Percentiles rank a stretch among this genome's conserved stretches.
These are phyloP conservation scores for Sebastes goodei DNA, from an alignment of 2,797 vertebrate species.

Conservation along the genomic window DNA sequence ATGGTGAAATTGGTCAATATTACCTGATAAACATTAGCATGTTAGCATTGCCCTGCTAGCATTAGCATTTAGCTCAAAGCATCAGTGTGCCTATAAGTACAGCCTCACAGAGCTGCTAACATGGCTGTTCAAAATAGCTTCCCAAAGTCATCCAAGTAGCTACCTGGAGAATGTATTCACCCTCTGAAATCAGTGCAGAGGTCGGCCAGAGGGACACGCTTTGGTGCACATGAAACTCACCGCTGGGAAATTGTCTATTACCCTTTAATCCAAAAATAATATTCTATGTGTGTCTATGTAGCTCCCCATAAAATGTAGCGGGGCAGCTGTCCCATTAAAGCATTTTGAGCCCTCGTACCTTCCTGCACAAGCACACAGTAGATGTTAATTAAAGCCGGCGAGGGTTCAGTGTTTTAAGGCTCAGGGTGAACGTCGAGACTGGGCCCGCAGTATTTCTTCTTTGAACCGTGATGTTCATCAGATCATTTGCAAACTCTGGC, in stretches of 20 bases:
- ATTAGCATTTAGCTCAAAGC: background rate
- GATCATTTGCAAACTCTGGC: constrained; percentile 52
- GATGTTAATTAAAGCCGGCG: constrained; percentile 16
- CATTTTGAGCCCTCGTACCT: constrained; percentile 6
- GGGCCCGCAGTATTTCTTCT: constrained; percentile 22
- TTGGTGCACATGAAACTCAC: constrained; percentile 3
- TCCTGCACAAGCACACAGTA: background rate
- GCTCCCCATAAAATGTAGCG: background rate
- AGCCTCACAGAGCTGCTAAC: background rate
- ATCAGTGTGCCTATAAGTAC: background rate
- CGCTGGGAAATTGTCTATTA: background rate
- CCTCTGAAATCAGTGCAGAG: background rate
- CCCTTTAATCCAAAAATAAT: constrained; percentile 5
- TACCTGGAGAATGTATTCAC: background rate
- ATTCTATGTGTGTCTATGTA: background rate
- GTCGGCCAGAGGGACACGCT: background rate
- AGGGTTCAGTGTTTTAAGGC: constrained; percentile 26
- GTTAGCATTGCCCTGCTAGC: background rate
- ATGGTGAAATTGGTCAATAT: background rate
- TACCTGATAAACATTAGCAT: background rate
- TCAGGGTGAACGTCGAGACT: constrained; percentile 2
- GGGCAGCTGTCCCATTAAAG: background rate
- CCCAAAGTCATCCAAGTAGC: background rate
- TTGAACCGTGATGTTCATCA: constrained; percentile 30
- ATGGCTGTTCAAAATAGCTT: background rate